Evolutionary conservation across 2,888 invertebrate genomes (phyloP).

Genomic region (Parnassius orleans): DNA sequence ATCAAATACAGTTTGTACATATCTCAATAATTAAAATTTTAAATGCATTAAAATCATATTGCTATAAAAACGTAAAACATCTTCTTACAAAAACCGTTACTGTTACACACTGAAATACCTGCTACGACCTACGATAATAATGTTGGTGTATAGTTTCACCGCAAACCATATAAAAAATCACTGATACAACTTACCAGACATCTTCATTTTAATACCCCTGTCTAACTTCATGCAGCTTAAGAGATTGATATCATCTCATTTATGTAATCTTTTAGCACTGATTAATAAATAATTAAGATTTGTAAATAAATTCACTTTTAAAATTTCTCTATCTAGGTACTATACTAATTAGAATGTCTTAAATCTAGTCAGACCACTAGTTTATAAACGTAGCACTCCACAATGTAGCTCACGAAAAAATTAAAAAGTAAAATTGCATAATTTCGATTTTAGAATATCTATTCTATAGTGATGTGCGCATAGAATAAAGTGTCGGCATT

Average conservation of each 20-base stretch:
- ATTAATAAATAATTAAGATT: slow-evolving; percentile 2
- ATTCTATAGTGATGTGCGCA: slow-evolving; percentile 41
- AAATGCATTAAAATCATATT: too few species aligned
- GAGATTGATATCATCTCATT: slow-evolving; percentile 21
- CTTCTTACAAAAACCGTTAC: too few species aligned
- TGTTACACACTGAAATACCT: too few species aligned
- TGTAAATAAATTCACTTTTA: slow-evolving; percentile 15
- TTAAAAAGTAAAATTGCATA: slow-evolving; percentile 12
- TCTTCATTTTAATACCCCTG: slow-evolving; percentile 66
- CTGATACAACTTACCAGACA: slow-evolving; percentile 60
- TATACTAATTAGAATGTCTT: slow-evolving; percentile 19
- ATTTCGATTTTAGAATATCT: slow-evolving; percentile 35
- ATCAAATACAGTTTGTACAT: too few species aligned
- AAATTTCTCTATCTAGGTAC: slow-evolving; percentile 23
- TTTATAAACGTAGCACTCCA: slow-evolving; percentile 28
- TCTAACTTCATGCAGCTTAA: slow-evolving; percentile 46
- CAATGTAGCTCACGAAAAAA: slow-evolving; percentile 21
- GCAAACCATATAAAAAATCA: not conserved
- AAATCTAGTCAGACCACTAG: slow-evolving; percentile 9
- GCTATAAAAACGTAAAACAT: too few species aligned
- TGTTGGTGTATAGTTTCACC: too few species aligned
- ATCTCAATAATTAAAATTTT: too few species aligned
- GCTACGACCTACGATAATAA: too few species aligned
- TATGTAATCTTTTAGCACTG: slow-evolving; percentile 3
- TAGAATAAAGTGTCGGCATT: slow-evolving; percentile 29